phyloP scores from a whole-genome alignment of 2,113 vertebrate genomes.

The Oriolus oriolus region DNA sequence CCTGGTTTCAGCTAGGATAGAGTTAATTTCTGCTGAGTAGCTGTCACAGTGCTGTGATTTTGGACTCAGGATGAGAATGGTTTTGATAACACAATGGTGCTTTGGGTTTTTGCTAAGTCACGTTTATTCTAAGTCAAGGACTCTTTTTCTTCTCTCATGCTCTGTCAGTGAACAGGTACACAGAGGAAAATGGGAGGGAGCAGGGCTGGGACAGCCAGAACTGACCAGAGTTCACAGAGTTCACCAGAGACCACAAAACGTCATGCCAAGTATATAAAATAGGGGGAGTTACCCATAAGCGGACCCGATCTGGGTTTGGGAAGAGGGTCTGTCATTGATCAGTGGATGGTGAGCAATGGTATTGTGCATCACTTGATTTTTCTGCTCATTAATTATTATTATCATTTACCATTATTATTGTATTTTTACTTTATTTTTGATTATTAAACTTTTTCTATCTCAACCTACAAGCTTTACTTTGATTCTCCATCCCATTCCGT shows the following conservation, averaged over 20 bases:
- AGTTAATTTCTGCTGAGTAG: not conserved
- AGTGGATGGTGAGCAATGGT: not conserved
- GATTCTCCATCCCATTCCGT: not conserved
- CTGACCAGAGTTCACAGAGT: too few species aligned
- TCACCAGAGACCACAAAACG: too few species aligned
- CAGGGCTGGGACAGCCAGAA: not conserved
- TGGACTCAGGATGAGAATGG: not conserved
- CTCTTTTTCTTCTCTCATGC: not conserved
- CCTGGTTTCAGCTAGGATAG: not conserved
- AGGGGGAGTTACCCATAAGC: accelerated
- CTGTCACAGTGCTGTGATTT: not conserved
- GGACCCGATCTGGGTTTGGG: not conserved
- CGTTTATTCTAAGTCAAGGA: not conserved
- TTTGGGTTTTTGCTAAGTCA: not conserved
- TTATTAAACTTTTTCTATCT: not conserved
- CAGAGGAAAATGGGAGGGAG: not conserved
- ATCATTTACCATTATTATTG: accelerated
- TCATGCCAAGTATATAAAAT: not conserved
- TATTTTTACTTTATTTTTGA: not conserved
- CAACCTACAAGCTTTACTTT: not conserved
- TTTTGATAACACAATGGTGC: not conserved
- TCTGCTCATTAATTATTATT: not conserved
- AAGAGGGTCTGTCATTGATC: not conserved
- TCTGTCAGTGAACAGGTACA: not conserved
- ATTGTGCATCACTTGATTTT: not conserved